Percentiles rank a stretch among this genome's conserved stretches.
Conservation (phyloP, 2,113 vertebrate species). For the Probosciger aterrimus region DNA sequence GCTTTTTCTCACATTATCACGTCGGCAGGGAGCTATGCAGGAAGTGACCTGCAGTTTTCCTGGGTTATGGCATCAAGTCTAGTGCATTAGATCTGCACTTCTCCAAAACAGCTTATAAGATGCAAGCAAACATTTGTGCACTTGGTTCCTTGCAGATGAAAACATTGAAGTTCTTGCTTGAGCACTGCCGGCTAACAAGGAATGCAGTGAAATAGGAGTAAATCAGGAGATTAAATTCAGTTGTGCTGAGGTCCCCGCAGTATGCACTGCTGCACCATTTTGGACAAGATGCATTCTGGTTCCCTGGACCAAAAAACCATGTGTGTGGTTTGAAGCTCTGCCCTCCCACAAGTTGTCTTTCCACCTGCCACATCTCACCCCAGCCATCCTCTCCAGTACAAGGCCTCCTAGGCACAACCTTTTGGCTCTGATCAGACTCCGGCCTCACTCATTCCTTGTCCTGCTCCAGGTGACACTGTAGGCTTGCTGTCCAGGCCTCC, state of each 20-base stretch:
- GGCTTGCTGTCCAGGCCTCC: background rate
- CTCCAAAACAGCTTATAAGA: background rate
- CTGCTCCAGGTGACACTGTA: fast-evolving
- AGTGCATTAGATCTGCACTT: background rate
- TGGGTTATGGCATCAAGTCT: background rate
- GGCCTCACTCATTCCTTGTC: background rate
- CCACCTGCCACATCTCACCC: background rate
- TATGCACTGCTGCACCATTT: background rate
- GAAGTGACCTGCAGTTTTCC: background rate
- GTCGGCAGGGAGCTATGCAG: fast-evolving
- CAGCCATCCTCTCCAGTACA: background rate
- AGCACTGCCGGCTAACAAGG: background rate
- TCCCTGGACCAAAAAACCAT: fast-evolving
- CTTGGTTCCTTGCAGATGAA: background rate
- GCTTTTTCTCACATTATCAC: background rate
- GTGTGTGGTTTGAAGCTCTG: background rate
- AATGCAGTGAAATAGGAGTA: background rate
- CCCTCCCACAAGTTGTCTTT: background rate
- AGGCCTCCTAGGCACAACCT: background rate
- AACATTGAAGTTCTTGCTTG: background rate
- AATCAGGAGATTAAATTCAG: background rate
- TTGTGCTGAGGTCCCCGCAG: fast-evolving
- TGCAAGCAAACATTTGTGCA: background rate
- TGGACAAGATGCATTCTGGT: background rate
- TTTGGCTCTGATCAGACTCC: background rate